Base-by-base conservation (phyloP, 2,113 vertebrate species). In the Larimichthys polyactis region DNA sequence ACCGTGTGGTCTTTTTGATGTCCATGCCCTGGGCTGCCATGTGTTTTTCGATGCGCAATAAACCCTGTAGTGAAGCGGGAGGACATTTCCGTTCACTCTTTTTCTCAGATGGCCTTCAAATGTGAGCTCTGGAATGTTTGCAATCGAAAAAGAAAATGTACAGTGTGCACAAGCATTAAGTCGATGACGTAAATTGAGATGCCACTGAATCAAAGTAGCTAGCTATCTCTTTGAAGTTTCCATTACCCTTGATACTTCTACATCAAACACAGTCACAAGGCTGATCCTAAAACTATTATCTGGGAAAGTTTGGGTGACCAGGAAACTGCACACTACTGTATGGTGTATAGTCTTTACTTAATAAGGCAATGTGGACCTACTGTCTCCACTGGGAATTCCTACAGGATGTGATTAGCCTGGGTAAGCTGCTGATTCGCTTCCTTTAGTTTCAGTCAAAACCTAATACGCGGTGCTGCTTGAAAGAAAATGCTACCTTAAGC, bases 221-320 rank as follows among this genome's bases (percentile, higher is more conserved):
- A 40, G 89, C 75, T 43, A 79, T 73, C 75, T 71, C 93, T 95
- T 95, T 95, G 93, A 95, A 93, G 94, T 94, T 94, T 90, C 91
- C 92, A 94, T 95, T 94, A 93, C 85, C 78, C 76, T 54, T 75
- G 79, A 91, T 91, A 78, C 80, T 83, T 75, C 54, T 44, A 94
- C 94, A 94, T 95, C 94, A 95, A 95, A 94, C 87, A 81, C 83
- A 86, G 83, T 78, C 75, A 64, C 59, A 69, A 72, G 81, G 72
- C 87, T 89, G 81, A 90, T 92, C 88, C 90, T 82, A 84, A 87
- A 91, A 90, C 91, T 81, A 90, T 95, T 94, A 95, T 91, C 75
- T 90, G 76, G 78, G 85, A 83, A 88, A 78, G 81, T 85, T 84
- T 9, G 77, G 66, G 82, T 63, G 71, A 66, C 62, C 51, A 46